Percentiles rank a stretch among this genome's conserved stretches.
Evolutionary conservation across 2,113 vertebrate species (phyloP).

Genomic region (Alligator sinensis): DNA sequence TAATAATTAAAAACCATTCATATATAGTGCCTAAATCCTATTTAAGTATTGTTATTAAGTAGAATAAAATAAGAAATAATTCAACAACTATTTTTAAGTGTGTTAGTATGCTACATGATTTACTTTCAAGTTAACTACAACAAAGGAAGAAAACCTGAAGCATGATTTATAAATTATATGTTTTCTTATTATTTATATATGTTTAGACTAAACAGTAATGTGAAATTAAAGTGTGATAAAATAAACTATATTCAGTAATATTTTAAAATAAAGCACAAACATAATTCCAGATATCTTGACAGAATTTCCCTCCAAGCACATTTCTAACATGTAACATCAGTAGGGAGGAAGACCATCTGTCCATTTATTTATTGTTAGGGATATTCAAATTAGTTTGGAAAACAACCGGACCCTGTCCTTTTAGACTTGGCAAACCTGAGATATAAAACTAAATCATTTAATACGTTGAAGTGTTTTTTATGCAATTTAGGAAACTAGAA

Average conservation of each 20-base stretch:
- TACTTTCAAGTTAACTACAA: background rate
- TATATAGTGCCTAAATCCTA: background rate
- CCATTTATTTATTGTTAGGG: slow-evolving; percentile 21
- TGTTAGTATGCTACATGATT: background rate
- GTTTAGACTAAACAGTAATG: background rate
- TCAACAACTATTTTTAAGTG: background rate
- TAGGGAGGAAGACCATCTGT: slow-evolving; percentile 55
- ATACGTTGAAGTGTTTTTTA: background rate
- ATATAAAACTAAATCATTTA: slow-evolving; percentile 12
- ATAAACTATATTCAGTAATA: background rate
- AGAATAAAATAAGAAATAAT: background rate
- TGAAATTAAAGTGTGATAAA: background rate
- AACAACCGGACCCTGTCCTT: background rate
- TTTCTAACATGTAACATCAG: slow-evolving; percentile 20
- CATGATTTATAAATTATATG: background rate
- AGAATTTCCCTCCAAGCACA: slow-evolving; percentile 48
- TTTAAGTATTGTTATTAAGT: background rate
- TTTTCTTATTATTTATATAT: background rate
- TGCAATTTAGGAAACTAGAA: background rate
- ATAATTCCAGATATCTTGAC: background rate
- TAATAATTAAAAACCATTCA: background rate
- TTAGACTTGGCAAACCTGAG: background rate
- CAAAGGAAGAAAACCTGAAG: background rate
- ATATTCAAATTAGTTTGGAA: slow-evolving; percentile 38
- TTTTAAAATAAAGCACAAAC: slow-evolving; percentile 33